Conservation (phyloP, 2,888 invertebrate species). For the Atrina japonica region DNA sequence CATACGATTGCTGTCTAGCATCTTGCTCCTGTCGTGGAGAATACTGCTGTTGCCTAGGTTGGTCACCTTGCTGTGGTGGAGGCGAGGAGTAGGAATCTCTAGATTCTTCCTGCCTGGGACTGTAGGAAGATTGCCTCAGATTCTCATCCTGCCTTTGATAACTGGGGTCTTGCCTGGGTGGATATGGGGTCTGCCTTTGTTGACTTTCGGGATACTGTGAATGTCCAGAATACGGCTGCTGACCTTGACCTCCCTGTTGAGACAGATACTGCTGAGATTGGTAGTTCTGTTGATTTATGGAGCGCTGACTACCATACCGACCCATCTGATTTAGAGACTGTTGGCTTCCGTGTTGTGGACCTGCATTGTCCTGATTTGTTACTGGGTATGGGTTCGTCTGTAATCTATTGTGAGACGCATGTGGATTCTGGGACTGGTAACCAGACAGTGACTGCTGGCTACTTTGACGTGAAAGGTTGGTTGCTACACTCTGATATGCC, state of each 20-base stretch:
- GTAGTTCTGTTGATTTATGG: slow-evolving; percentile 10
- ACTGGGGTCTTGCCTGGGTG: no score
- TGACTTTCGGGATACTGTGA: slow-evolving; percentile 1
- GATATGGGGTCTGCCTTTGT: no score
- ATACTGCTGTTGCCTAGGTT: slow-evolving; percentile 1
- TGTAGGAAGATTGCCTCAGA: no score
- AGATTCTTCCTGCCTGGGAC: no score
- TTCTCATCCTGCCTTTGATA: no score
- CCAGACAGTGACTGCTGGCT: slow-evolving; percentile 35
- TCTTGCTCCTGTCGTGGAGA: no score
- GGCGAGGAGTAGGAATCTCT: no score
- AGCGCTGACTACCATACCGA: slow-evolving; percentile 9
- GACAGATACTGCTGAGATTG: slow-evolving; percentile 21
- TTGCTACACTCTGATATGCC: slow-evolving; percentile 27
- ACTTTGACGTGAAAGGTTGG: slow-evolving; percentile 21
- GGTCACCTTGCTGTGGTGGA: background rate
- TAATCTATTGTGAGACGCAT: slow-evolving; percentile 12
- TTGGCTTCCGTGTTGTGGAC: slow-evolving; percentile 16
- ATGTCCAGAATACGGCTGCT: background rate
- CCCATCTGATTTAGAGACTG: slow-evolving; percentile 21
- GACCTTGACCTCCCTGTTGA: background rate
- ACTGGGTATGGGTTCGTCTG: background rate
- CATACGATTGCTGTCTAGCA: no score
- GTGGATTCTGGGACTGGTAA: background rate
- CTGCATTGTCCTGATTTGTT: background rate